These are phyloP conservation scores for Alsophila aescularia DNA, from an alignment of 2,888 invertebrate species.

Conservation along the genomic window DNA sequence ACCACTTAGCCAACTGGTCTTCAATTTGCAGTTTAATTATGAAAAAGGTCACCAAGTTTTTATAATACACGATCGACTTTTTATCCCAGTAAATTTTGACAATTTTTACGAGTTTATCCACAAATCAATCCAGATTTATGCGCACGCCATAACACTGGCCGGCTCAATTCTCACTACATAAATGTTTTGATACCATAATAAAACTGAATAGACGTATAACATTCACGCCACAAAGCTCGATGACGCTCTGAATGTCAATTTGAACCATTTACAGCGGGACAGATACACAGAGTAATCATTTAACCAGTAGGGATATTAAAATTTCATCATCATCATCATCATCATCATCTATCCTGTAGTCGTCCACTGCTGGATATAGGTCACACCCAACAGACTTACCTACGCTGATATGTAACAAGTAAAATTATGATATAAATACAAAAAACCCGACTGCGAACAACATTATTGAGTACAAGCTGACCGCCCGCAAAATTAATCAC, in stretches of 20 bases:
- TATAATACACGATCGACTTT: neutral
- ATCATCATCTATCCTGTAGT: too few relatives aligned
- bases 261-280: slow-evolving; percentile 58
- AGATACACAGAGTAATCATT: slow-evolving; percentile 14
- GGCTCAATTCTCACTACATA: slow-evolving; percentile 45
- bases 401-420: too few relatives aligned
- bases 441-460: too few relatives aligned
- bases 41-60: neutral
- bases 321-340: too few relatives aligned
- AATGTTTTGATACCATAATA: slow-evolving; percentile 53
- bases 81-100: neutral
- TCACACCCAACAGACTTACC: too few relatives aligned
- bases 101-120: slow-evolving; percentile 3
- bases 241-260: slow-evolving; percentile 65
- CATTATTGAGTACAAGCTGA: too few relatives aligned
- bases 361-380: too few relatives aligned
- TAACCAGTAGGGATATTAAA: neutral
- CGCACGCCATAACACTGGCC: slow-evolving; percentile 17
- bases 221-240: slow-evolving; percentile 57
- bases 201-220: slow-evolving; percentile 48
- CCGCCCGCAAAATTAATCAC: too few relatives aligned
- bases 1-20: too few relatives aligned
- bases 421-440: too few relatives aligned
- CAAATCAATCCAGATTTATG: slow-evolving; percentile 19
- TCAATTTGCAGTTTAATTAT: neutral